Percentiles rank a stretch among this genome's conserved stretches.
These are phyloP conservation scores for Orientallactaga bullata DNA, from an alignment of 2,113 vertebrate species.

Conservation along the genomic window DNA sequence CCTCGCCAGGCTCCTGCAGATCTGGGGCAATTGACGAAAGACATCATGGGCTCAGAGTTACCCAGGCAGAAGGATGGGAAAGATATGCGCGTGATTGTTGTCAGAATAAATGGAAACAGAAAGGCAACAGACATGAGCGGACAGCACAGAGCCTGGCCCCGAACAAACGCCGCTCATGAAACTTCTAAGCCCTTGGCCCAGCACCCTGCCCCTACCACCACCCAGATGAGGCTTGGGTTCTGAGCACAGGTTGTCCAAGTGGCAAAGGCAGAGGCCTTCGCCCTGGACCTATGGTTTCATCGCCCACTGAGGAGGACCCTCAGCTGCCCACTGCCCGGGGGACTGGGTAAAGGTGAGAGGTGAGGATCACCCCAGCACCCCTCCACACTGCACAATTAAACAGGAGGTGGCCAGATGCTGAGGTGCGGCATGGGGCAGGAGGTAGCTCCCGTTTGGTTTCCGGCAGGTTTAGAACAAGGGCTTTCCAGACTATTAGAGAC, in stretches of 20 bases:
- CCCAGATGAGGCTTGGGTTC: neutral
- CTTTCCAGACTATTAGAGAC: constrained; percentile 36
- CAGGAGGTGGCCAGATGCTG: neutral
- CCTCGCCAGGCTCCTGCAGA: neutral
- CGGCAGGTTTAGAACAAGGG: constrained; percentile 33
- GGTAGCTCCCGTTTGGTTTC: neutral
- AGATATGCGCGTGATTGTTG: neutral
- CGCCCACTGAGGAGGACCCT: neutral
- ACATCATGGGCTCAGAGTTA: neutral
- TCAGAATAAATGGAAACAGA: neutral
- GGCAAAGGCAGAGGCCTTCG: neutral
- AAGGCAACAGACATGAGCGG: no score
- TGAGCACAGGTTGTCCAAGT: neutral
- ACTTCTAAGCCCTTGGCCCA: neutral
- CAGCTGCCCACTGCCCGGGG: neutral
- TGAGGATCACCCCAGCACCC: neutral
- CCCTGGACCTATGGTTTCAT: no score
- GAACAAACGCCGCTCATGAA: neutral
- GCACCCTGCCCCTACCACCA: neutral
- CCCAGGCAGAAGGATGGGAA: neutral
- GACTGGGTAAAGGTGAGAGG: neutral
- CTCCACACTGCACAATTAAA: neutral
- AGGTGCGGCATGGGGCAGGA: constrained; percentile 26
- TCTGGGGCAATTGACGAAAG: accelerated
- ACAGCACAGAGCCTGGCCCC: neutral